phyloP scores from a whole-genome alignment of 2,888 invertebrate genomes.

The Oscheius sp. region DNA sequence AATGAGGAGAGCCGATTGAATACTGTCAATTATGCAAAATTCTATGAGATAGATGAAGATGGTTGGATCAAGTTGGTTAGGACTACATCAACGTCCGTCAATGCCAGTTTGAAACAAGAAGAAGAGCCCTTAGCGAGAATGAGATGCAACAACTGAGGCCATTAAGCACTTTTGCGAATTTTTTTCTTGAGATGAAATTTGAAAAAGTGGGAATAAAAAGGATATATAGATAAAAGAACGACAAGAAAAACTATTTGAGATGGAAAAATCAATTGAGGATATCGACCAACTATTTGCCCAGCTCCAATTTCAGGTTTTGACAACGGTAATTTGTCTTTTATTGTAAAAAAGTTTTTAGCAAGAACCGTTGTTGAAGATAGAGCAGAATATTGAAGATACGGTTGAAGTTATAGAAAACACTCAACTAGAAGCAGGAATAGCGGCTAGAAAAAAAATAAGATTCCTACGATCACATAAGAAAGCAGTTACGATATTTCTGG shows the following conservation, averaged over 20 bases:
- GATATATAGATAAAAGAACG: background rate
- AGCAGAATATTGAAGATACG: background rate
- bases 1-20: background rate
- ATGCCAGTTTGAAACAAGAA: too few species aligned
- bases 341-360: background rate
- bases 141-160: background rate
- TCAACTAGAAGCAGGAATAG: too few species aligned
- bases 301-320: background rate
- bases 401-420: too few species aligned
- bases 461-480: too few species aligned
- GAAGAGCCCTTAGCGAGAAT: background rate
- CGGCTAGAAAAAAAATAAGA: too few species aligned
- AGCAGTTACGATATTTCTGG: too few species aligned
- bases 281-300: background rate
- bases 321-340: background rate
- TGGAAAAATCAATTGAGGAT: conserved; percentile 11
- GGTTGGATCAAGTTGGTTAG: background rate
- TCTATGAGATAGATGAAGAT: background rate
- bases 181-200: conserved; percentile 2
- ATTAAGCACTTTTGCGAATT: background rate
- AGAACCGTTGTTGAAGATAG: background rate
- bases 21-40: background rate
- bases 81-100: too few species aligned
- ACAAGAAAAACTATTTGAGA: background rate
- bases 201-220: background rate